A percentile compares a stretch with the other conserved stretches of the same genome.
These are phyloP conservation scores for Ectemnius lituratus DNA, from an alignment of 2,888 invertebrate genomes.

Conservation along the genomic window DNA sequence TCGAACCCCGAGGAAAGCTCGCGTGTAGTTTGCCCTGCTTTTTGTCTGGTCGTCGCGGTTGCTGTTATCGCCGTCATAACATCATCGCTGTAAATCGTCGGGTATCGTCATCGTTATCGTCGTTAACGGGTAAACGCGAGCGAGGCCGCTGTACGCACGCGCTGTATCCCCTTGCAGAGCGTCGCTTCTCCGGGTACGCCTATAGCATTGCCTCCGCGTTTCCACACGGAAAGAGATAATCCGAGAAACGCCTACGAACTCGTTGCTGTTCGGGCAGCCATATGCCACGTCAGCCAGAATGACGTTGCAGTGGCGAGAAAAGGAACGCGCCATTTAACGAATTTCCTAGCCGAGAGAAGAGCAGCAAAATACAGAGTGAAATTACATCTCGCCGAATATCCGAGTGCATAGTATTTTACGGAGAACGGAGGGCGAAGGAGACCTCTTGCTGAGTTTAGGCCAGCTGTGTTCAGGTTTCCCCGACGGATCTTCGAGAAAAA, in stretches of 20 bases:
- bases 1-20: too few species aligned
- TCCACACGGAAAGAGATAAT: constrained; percentile 18
- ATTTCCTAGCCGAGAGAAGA: constrained; percentile 45
- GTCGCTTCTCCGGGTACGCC: constrained; percentile 16
- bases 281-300: constrained; percentile 71
- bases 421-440: constrained; percentile 17
- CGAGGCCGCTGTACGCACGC: neutral
- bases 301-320: constrained; percentile 61
- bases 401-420: constrained; percentile 39
- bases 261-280: constrained; percentile 41
- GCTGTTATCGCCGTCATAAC: neutral
- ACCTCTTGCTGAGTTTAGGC: constrained; percentile 30
- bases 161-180: constrained; percentile 23
- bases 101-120: constrained; percentile 2
- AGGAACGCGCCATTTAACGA: constrained; percentile 57
- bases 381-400: constrained; percentile 34
- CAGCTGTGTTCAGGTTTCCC: constrained; percentile 36
- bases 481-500: constrained; percentile 42
- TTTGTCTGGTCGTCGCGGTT: neutral
- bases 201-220: neutral
- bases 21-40: neutral
- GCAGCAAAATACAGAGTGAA: constrained; percentile 43
- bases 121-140: constrained; percentile 5
- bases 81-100: constrained; percentile 7
- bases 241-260: constrained; percentile 30